phyloP scores from a whole-genome alignment of 2,888 invertebrate genomes.

The Troglohyphantes excavatus region DNA sequence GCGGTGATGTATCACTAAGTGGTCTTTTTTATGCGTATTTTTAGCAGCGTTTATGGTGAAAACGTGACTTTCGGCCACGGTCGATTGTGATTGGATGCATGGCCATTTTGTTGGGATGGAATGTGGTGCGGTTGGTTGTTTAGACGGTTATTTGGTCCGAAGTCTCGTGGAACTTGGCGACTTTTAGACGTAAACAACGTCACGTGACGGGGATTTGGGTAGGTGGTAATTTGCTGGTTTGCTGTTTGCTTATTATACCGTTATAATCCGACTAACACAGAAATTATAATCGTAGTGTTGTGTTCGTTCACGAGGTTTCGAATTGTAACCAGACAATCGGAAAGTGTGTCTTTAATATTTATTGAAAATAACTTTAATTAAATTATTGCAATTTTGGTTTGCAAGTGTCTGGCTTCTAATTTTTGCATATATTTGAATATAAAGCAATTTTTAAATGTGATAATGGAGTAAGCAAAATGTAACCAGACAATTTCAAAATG shows the following conservation, averaged over 20 bases:
- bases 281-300: too few species aligned
- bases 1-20: conserved; percentile 1
- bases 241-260: not conserved
- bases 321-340: too few species aligned
- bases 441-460: too few species aligned
- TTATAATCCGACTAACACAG: not conserved
- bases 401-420: too few species aligned
- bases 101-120: not conserved
- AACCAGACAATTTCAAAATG: too few species aligned
- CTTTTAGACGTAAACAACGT: not conserved
- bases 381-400: too few species aligned
- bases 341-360: too few species aligned
- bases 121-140: not conserved
- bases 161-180: not conserved
- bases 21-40: not conserved
- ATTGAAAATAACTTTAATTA: too few species aligned
- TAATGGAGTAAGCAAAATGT: too few species aligned
- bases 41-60: not conserved
- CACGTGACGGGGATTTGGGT: not conserved
- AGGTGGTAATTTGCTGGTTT: not conserved
- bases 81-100: not conserved
- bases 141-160: not conserved
- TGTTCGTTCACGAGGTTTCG: too few species aligned
- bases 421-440: too few species aligned
- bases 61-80: conserved; percentile 32